These are phyloP conservation scores for Protodeltote pygarga DNA, from an alignment of 2,888 invertebrate genomes.

Conservation along the genomic window DNA sequence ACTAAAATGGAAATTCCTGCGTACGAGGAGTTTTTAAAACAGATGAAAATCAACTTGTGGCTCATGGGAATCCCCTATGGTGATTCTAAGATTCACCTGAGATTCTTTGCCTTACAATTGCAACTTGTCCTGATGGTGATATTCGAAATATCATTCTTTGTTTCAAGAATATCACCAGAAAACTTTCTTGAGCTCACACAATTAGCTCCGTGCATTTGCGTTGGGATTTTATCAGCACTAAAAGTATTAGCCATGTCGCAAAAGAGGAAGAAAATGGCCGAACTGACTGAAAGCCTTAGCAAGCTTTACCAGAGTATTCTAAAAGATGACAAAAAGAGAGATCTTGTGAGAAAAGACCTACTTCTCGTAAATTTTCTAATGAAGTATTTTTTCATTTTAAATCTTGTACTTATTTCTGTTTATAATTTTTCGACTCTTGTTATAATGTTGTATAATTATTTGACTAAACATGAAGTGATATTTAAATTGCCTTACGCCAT, in stretches of 20 bases:
- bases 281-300: constrained; percentile 55
- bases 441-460: constrained; percentile 63
- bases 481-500: constrained; percentile 69
- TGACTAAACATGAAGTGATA: constrained; percentile 48
- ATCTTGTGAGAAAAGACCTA: constrained; percentile 57
- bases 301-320: constrained; percentile 56
- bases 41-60: constrained; percentile 65
- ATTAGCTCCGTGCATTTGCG: constrained; percentile 64
- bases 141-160: constrained; percentile 60
- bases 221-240: constrained; percentile 60
- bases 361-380: constrained; percentile 59
- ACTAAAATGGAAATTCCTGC: constrained; percentile 58
- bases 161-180: constrained; percentile 63
- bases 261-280: constrained; percentile 55
- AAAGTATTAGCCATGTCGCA: constrained; percentile 58
- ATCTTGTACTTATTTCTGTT: constrained; percentile 66
- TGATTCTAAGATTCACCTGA: constrained; percentile 45
- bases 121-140: constrained; percentile 50
- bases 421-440: constrained; percentile 71
- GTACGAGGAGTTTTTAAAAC: constrained; percentile 65
- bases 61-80: constrained; percentile 63
- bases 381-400: constrained; percentile 70
- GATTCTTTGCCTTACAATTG: constrained; percentile 52
- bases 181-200: constrained; percentile 69
- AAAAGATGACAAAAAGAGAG: constrained; percentile 49